These are phyloP conservation scores for Plutomurus gul DNA, from an alignment of 1,140 invertebrate genomes.

Conservation along the genomic window DNA sequence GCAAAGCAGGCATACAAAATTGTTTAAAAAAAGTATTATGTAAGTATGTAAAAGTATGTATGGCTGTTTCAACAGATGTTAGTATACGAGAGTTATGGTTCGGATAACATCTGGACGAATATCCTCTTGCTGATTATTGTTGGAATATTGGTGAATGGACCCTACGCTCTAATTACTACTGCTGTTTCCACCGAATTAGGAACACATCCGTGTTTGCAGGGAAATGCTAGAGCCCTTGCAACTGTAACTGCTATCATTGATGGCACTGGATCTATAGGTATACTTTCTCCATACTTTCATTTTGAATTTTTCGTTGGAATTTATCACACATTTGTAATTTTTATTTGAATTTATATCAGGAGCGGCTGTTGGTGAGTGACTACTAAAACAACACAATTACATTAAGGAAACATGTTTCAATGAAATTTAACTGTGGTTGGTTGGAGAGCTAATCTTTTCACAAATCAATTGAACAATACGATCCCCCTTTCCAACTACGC, in stretches of 20 bases:
- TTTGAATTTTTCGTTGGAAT: not conserved
- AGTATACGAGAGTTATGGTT: slow-evolving; percentile 74
- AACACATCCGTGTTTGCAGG: slow-evolving; percentile 79
- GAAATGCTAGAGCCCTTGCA: slow-evolving; percentile 86
- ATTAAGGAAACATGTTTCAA: too few relatives aligned
- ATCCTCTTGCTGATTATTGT: slow-evolving; percentile 73
- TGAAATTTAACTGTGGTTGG: too few relatives aligned
- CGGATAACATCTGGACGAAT: slow-evolving; percentile 66
- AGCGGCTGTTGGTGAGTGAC: slow-evolving; percentile 87
- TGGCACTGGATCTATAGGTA: slow-evolving; percentile 89
- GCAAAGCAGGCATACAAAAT: not conserved
- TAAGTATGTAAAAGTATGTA: not conserved
- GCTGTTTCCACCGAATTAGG: slow-evolving; percentile 93
- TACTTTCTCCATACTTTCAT: slow-evolving; percentile 44
- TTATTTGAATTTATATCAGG: slow-evolving; percentile 60
- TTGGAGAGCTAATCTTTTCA: too few relatives aligned
- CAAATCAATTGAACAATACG: too few relatives aligned
- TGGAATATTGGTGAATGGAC: slow-evolving; percentile 89
- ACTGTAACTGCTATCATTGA: slow-evolving; percentile 97
- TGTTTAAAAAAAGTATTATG: not conserved
- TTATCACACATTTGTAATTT: not conserved
- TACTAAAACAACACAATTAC: too few relatives aligned
- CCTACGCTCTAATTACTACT: slow-evolving; percentile 94
- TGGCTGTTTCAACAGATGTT: slow-evolving; percentile 68
- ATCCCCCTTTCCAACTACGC: too few relatives aligned